Percentiles rank a stretch among this genome's conserved stretches.
Conservation (phyloP, 2,113 vertebrate genomes). For the Bettongia penicillata region DNA sequence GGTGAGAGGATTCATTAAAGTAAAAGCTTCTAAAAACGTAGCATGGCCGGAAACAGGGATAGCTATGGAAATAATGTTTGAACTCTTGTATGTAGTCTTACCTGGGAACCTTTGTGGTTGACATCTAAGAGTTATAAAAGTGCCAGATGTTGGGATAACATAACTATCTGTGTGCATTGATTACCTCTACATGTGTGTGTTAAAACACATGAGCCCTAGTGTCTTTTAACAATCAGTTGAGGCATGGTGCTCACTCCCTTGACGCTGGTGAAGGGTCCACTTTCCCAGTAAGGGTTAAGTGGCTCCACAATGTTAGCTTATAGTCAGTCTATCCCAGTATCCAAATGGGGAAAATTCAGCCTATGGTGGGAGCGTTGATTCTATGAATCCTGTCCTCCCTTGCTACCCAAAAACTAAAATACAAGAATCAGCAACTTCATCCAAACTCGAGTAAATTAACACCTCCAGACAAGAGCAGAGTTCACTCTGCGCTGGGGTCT, state of each 20-base stretch:
- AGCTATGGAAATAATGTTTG: neutral
- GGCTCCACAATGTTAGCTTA: slow-evolving; percentile 5
- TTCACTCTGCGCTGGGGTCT: slow-evolving; percentile 84
- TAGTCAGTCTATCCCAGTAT: slow-evolving; percentile 44
- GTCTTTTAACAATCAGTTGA: neutral
- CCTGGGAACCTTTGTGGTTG: slow-evolving; percentile 41
- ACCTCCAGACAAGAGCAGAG: slow-evolving; percentile 84
- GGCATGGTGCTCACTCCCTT: neutral
- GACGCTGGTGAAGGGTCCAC: neutral
- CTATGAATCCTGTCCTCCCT: slow-evolving; percentile 68
- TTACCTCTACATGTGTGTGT: neutral
- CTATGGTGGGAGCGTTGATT: slow-evolving; percentile 67
- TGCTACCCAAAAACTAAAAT: slow-evolving; percentile 60
- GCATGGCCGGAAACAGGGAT: slow-evolving; percentile 5
- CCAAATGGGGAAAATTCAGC: slow-evolving; percentile 64
- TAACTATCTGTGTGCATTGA: neutral
- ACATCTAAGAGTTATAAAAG: slow-evolving; percentile 8
- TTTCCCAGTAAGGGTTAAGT: neutral
- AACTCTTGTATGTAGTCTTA: slow-evolving; percentile 42
- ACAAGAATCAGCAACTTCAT: slow-evolving; percentile 80
- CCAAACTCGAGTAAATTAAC: slow-evolving; percentile 77
- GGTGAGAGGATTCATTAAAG: slow-evolving; percentile 22
- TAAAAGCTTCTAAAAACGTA: slow-evolving; percentile 32
- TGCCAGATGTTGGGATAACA: neutral
- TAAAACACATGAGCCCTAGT: neutral